phyloP scores from a whole-genome alignment of 2,888 invertebrate genomes.

The Tetranychus truncatus region DNA sequence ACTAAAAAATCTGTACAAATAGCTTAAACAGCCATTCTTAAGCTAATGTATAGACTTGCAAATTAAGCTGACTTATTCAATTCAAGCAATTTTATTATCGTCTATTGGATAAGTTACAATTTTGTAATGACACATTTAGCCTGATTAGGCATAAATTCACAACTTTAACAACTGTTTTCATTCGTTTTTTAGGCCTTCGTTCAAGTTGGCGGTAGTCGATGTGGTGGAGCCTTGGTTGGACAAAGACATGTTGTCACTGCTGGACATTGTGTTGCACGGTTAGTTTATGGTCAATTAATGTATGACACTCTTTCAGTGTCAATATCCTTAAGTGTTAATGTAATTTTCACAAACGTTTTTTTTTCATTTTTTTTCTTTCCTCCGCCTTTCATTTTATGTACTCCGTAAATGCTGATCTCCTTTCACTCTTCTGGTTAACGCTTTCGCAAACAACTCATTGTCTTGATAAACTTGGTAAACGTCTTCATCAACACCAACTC shows the following conservation, averaged over 20 bases:
- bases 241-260: conserved; percentile 79
- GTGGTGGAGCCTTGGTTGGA: conserved; percentile 76
- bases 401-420: background rate
- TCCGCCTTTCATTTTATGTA: background rate
- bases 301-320: background rate
- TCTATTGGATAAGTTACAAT: too few relatives aligned
- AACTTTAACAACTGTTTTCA: background rate
- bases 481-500: too few relatives aligned
- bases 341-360: background rate
- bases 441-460: too few relatives aligned
- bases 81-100: background rate
- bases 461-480: too few relatives aligned
- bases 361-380: background rate
- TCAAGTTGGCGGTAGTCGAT: conserved; percentile 77
- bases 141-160: background rate
- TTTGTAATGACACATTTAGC: too few relatives aligned
- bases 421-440: background rate
- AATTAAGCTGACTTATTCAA: background rate
- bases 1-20: too few relatives aligned
- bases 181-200: conserved; percentile 48
- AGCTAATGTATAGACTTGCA: background rate
- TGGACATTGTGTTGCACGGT: conserved; percentile 70
- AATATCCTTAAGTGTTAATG: background rate
- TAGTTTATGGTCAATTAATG: conserved; percentile 11
- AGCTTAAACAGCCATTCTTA: too few relatives aligned